A percentile compares a stretch with the other conserved stretches of the same genome.
Conservation (phyloP, 2,113 vertebrate genomes). For the Lontra canadensis region DNA sequence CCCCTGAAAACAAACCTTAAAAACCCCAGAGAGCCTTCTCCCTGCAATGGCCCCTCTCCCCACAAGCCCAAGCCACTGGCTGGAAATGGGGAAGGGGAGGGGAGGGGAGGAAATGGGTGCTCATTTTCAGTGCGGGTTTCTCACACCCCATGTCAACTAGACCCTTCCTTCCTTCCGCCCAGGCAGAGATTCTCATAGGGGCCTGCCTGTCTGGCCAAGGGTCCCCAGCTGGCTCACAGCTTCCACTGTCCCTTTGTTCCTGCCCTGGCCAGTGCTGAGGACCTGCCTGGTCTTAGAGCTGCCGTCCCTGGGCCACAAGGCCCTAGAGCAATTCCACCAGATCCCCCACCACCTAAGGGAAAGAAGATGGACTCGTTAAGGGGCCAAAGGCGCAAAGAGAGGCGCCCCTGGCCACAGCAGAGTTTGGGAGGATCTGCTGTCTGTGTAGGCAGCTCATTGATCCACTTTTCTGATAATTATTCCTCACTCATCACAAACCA, state of each 20-base stretch:
- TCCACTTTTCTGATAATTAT: conserved; percentile 74
- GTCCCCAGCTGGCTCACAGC: not conserved
- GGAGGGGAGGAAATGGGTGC: not conserved
- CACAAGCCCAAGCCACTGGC: not conserved
- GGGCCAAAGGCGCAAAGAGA: not conserved
- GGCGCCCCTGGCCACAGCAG: not conserved
- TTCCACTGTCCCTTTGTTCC: not conserved
- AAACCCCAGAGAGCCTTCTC: not conserved
- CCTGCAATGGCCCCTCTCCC: not conserved
- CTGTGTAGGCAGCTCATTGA: conserved; percentile 60
- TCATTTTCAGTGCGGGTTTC: not conserved
- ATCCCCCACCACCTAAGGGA: not conserved
- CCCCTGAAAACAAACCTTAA: not conserved
- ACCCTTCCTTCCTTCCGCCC: not conserved
- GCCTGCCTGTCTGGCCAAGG: not conserved
- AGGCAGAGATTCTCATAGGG: not conserved
- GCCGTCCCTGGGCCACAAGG: not conserved
- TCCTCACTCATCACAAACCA: conserved; percentile 72
- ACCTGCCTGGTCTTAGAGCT: not conserved
- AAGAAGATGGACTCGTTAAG: not conserved
- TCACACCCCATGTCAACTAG: not conserved
- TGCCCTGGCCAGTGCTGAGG: not conserved
- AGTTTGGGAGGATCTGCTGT: not conserved
- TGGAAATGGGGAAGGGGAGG: not conserved
- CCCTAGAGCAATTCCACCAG: not conserved